Conservation (phyloP, 1,140 invertebrate genomes). For the Magallana gigas region DNA sequence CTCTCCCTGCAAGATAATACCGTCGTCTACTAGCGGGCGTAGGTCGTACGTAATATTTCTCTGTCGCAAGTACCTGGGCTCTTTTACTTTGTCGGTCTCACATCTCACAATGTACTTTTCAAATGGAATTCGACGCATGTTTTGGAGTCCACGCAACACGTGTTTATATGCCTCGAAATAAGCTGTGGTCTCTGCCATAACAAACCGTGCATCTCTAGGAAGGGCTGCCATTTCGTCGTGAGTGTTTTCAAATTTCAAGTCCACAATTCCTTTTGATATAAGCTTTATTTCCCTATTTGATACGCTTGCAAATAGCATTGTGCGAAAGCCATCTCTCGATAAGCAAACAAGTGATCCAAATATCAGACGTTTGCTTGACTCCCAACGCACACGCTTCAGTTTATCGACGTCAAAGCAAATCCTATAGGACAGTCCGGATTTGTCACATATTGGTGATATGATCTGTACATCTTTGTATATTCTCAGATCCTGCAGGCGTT, state of each 20-base stretch:
- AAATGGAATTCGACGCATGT: slow-evolving; percentile 76
- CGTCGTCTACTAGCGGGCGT: slow-evolving; percentile 61
- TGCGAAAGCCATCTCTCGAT: slow-evolving; percentile 85
- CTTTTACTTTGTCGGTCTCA: slow-evolving; percentile 58
- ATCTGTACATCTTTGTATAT: slow-evolving; percentile 70
- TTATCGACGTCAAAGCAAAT: slow-evolving; percentile 70
- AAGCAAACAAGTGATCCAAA: slow-evolving; percentile 87
- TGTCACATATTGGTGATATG: slow-evolving; percentile 60
- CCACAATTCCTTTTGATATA: slow-evolving; percentile 68
- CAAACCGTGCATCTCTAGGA: slow-evolving; percentile 60
- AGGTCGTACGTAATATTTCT: slow-evolving; percentile 56
- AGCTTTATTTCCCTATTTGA: slow-evolving; percentile 80
- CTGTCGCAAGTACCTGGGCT: slow-evolving; percentile 68
- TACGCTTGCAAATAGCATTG: slow-evolving; percentile 86
- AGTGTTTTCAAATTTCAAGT: slow-evolving; percentile 77
- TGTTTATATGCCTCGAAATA: slow-evolving; percentile 81
- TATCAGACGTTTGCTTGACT: slow-evolving; percentile 83
- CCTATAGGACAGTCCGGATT: slow-evolving; percentile 61
- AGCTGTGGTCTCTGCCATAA: slow-evolving; percentile 80
- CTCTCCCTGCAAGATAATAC: slow-evolving; percentile 53
- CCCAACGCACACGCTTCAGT: slow-evolving; percentile 74
- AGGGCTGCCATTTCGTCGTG: slow-evolving; percentile 46
- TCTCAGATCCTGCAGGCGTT: slow-evolving; percentile 59
- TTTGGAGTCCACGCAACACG: slow-evolving; percentile 78
- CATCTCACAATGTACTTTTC: slow-evolving; percentile 73